Conservation (phyloP, 2,113 vertebrate species). For the Phrynocephalus versicolor region DNA sequence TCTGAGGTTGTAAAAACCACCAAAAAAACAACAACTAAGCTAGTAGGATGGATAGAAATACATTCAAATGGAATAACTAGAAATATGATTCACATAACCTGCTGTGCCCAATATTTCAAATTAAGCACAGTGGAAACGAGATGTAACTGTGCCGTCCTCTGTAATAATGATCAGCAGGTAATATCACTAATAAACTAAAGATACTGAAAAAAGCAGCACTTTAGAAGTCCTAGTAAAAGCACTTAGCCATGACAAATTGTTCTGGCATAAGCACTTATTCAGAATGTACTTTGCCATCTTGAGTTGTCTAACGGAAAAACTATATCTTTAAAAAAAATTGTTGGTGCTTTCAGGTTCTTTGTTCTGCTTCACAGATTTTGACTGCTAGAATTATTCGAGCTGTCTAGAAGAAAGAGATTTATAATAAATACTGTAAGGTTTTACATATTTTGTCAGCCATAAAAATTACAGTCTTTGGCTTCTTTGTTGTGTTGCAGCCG, state of each 20-base stretch:
- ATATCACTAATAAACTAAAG: slow-evolving; percentile 16
- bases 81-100: not conserved
- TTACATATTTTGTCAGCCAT: slow-evolving; percentile 33
- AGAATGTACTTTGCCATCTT: slow-evolving; percentile 8
- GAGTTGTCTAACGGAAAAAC: not conserved
- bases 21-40: not conserved
- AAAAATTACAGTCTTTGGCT: slow-evolving; percentile 41
- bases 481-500: not conserved
- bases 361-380: slow-evolving; percentile 38
- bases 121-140: not conserved
- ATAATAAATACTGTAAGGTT: slow-evolving; percentile 33
- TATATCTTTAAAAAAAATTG: not conserved
- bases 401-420: slow-evolving; percentile 26
- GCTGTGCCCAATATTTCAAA: not conserved
- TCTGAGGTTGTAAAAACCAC: too few species aligned
- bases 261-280: slow-evolving; percentile 5
- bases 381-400: slow-evolving; percentile 18
- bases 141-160: slow-evolving; percentile 6
- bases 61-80: not conserved
- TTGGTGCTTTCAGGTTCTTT: slow-evolving; percentile 17
- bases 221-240: slow-evolving; percentile 17
- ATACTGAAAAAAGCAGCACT: not conserved
- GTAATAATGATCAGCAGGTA: slow-evolving; percentile 20
- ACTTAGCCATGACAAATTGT: slow-evolving; percentile 31
- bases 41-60: slow-evolving; percentile 10